A percentile compares a stretch with the other conserved stretches of the same genome.
Evolutionary conservation across 2,888 invertebrate species (phyloP).

Genomic region (Pseudococcus longispinus): DNA sequence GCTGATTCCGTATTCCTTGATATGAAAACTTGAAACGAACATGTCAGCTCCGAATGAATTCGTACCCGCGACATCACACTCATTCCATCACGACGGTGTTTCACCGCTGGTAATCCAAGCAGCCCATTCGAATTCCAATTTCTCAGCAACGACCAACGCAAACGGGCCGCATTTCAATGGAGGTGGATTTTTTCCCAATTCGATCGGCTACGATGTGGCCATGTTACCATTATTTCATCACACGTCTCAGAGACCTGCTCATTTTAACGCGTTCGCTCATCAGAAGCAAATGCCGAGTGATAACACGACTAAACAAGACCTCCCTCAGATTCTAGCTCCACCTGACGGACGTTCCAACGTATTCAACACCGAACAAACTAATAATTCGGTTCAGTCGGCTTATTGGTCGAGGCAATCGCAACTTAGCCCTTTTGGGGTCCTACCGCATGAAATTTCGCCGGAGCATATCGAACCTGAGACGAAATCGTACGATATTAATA

Average conservation of each 20-base stretch:
- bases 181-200: slow-evolving; percentile 40
- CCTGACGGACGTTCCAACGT: slow-evolving; percentile 8
- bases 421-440: slow-evolving; percentile 39
- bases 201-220: slow-evolving; percentile 47
- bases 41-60: slow-evolving; percentile 52
- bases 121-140: slow-evolving; percentile 51
- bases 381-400: slow-evolving; percentile 9
- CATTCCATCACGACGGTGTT: slow-evolving; percentile 25
- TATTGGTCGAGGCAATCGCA: slow-evolving; percentile 52
- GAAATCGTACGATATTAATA: slow-evolving; percentile 26
- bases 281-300: slow-evolving; percentile 2
- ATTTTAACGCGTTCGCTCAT: slow-evolving; percentile 36
- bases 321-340: slow-evolving; percentile 12
- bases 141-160: background rate
- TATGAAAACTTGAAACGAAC: background rate
- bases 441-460: slow-evolving; percentile 41
- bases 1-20: background rate
- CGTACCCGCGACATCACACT: slow-evolving; percentile 1
- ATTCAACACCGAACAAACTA: background rate
- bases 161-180: slow-evolving; percentile 36
- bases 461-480: slow-evolving; percentile 14
- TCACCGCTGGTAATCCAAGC: slow-evolving; percentile 42
- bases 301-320: slow-evolving; percentile 16
- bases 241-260: slow-evolving; percentile 39
- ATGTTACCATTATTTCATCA: slow-evolving; percentile 52